phyloP scores from a whole-genome alignment of 2,797 vertebrate genomes.

The Chiroxiphia lanceolata region DNA sequence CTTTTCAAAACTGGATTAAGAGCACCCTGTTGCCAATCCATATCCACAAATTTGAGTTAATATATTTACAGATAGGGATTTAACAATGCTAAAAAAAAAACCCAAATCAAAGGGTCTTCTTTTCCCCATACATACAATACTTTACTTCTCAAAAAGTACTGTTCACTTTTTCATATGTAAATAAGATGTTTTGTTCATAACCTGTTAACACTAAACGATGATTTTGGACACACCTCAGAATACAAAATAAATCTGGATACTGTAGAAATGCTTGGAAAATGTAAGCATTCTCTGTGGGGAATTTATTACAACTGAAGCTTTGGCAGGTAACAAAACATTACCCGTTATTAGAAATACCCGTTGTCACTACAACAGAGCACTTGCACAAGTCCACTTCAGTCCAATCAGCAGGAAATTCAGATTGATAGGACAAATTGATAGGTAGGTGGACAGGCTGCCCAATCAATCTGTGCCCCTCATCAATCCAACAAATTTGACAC shows the following conservation, averaged over 20 bases:
- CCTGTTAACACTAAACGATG: neutral
- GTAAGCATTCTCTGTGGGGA: neutral
- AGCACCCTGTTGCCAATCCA: neutral
- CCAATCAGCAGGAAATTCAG: neutral
- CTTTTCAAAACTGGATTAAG: neutral
- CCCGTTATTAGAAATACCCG: neutral
- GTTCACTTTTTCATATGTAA: neutral
- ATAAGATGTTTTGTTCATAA: neutral
- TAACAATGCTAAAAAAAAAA: neutral
- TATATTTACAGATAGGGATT: neutral
- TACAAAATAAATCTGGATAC: neutral
- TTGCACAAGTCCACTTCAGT: neutral
- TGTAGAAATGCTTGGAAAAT: neutral
- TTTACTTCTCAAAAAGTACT: neutral
- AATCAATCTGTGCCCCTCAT: neutral
- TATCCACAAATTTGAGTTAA: neutral
- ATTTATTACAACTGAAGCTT: neutral
- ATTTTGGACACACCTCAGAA: neutral
- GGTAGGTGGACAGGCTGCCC: neutral
- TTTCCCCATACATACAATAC: neutral
- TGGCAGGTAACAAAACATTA: neutral
- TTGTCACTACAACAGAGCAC: neutral
- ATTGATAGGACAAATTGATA: neutral
- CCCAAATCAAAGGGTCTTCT: neutral
- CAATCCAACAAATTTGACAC: neutral